Conservation (phyloP, 2,797 vertebrate genomes). For the Manis javanica region DNA sequence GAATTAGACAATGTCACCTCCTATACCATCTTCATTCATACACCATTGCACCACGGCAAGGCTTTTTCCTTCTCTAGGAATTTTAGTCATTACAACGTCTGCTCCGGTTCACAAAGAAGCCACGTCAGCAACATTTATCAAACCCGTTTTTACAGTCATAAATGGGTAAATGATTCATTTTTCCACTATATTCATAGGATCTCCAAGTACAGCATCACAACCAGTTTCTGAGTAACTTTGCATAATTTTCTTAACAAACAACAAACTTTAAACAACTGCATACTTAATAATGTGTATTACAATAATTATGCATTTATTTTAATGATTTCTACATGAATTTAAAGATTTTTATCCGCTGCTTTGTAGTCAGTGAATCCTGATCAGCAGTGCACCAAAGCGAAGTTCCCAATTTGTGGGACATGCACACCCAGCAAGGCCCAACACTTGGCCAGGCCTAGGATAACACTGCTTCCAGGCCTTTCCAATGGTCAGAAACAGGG, state of each 20-base stretch:
- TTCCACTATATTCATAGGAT: constrained; percentile 96
- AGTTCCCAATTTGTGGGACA: constrained; percentile 8
- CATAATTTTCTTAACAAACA: constrained; percentile 96
- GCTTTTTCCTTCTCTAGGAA: constrained; percentile 95
- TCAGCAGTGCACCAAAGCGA: constrained; percentile 94
- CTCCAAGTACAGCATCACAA: constrained; percentile 93
- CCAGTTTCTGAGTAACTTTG: constrained; percentile 90
- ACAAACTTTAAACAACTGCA: constrained; percentile 93
- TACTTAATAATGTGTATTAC: constrained; percentile 97
- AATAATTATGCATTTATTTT: constrained; percentile 92
- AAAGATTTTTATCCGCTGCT: constrained; percentile 91
- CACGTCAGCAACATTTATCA: constrained; percentile 94
- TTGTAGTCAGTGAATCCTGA: constrained; percentile 85
- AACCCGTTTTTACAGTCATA: constrained; percentile 95
- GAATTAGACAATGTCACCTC: constrained; percentile 91
- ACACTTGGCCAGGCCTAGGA: no score
- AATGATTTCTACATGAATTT: constrained; percentile 94
- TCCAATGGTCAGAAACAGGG: no score
- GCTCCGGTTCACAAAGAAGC: constrained; percentile 94
- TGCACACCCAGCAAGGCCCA: constrained; percentile 87
- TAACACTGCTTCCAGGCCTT: no score
- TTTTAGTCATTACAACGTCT: constrained; percentile 92
- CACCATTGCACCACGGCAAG: constrained; percentile 88
- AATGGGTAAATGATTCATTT: constrained; percentile 97
- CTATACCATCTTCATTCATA: constrained; percentile 90